These are phyloP conservation scores for Anoplolepis gracilipes DNA, from an alignment of 1,140 invertebrate genomes.

Conservation along the genomic window DNA sequence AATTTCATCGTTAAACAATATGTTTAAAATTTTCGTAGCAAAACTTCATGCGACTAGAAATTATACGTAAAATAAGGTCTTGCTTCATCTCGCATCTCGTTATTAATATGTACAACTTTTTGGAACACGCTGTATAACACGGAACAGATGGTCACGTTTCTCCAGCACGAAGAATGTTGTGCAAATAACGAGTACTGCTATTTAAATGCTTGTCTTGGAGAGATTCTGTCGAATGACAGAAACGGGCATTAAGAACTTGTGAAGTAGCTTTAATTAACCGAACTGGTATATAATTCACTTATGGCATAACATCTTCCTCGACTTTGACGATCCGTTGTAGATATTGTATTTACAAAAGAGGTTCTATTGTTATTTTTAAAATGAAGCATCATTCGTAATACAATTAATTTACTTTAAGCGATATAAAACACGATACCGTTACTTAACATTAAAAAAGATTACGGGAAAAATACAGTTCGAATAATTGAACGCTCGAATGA, in stretches of 20 bases:
- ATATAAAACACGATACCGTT: neutral
- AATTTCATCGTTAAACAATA: neutral
- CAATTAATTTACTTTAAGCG: neutral
- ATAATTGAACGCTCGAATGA: neutral
- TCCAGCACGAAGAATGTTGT: constrained; percentile 40
- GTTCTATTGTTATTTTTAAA: neutral
- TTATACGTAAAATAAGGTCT: neutral
- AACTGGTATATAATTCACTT: neutral
- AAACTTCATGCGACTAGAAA: neutral
- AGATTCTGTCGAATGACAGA: neutral
- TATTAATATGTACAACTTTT: constrained; percentile 1
- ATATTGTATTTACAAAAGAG: neutral
- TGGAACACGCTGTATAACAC: constrained; percentile 3
- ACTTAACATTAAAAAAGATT: neutral
- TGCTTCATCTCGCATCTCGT: too few relatives aligned
- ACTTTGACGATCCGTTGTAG: neutral
- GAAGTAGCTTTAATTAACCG: constrained; percentile 22
- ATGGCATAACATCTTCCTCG: neutral
- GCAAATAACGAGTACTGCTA: constrained; percentile 36
- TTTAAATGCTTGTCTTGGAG: constrained; percentile 11
- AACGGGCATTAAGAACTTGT: neutral
- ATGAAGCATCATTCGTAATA: neutral
- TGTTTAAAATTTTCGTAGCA: neutral
- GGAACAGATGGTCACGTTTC: constrained; percentile 54
- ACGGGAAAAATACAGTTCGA: neutral